These are phyloP conservation scores for Casuarius casuarius DNA, from an alignment of 2,113 vertebrate genomes.

Conservation along the genomic window DNA sequence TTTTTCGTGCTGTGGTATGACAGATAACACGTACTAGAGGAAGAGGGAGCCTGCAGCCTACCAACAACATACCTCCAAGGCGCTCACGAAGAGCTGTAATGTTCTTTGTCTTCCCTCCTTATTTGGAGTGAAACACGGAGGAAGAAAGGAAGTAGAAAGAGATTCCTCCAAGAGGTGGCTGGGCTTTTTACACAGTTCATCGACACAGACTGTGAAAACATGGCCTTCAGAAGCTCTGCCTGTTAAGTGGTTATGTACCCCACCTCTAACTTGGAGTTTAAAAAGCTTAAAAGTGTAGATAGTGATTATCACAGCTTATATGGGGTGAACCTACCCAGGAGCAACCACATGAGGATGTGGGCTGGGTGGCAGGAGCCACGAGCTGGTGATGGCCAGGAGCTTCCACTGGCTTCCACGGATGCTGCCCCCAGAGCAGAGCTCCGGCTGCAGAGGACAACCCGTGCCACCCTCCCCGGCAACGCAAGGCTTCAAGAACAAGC, in stretches of 20 bases:
- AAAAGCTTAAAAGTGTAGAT: neutral
- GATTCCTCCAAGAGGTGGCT: rapidly evolving
- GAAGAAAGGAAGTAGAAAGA: neutral
- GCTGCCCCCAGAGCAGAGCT: rapidly evolving
- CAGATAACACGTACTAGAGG: no score
- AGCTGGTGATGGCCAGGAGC: rapidly evolving
- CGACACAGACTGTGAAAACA: neutral
- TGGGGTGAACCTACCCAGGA: rapidly evolving
- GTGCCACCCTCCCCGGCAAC: no score
- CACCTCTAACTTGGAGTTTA: neutral
- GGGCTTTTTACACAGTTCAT: neutral
- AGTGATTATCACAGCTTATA: neutral
- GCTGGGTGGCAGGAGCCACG: neutral
- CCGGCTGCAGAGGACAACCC: neutral
- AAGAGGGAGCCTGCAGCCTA: neutral
- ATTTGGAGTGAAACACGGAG: neutral
- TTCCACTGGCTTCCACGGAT: neutral
- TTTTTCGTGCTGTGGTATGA: neutral
- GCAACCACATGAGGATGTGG: rapidly evolving
- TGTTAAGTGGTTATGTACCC: neutral
- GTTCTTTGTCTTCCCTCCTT: neutral
- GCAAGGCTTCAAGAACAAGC: neutral
- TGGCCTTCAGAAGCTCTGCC: neutral
- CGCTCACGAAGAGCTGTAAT: neutral
- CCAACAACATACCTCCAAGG: neutral